These are phyloP conservation scores for Drepana arcuata DNA, from an alignment of 1,140 invertebrate species.

Conservation along the genomic window DNA sequence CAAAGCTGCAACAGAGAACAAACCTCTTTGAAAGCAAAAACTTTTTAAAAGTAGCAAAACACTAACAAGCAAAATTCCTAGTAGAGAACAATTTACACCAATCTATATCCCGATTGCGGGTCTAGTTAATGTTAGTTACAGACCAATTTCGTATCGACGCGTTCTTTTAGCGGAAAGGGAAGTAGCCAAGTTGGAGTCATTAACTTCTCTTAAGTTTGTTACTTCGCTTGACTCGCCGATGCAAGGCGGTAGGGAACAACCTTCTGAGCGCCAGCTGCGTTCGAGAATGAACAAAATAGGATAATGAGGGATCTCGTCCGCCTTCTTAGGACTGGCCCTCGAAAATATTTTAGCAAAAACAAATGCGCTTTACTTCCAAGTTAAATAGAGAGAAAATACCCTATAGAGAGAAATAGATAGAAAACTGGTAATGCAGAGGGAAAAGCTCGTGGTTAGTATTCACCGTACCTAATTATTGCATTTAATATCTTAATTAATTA, in stretches of 20 bases:
- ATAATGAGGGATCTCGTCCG: constrained; percentile 10
- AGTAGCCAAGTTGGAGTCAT: constrained; percentile 7
- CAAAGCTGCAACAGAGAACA: too few species aligned
- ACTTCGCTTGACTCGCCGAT: constrained; percentile 6
- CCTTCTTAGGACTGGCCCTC: constrained; percentile 1
- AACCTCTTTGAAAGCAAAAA: too few species aligned
- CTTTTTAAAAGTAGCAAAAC: too few species aligned
- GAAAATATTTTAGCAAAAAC: constrained; percentile 8
- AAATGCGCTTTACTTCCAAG: background rate
- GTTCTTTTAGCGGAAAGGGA: background rate
- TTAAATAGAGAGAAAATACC: too few species aligned
- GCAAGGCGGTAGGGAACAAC: constrained; percentile 11
- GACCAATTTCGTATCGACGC: background rate
- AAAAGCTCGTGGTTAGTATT: too few species aligned
- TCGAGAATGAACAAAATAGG: constrained; percentile 16
- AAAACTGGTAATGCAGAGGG: too few species aligned
- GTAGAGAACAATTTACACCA: constrained; percentile 12
- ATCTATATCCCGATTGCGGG: constrained; percentile 13
- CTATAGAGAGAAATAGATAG: too few species aligned
- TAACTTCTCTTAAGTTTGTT: background rate
- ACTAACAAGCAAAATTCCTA: too few species aligned
- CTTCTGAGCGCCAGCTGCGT: constrained; percentile 11
- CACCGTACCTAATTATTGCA: too few species aligned
- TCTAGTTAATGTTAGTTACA: background rate
- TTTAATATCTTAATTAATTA: too few species aligned